Evolutionary conservation across 1,140 invertebrate genomes (phyloP), one percentile per base, ranked within the genome.

Genomic region (Scaptomyza montana): DNA sequence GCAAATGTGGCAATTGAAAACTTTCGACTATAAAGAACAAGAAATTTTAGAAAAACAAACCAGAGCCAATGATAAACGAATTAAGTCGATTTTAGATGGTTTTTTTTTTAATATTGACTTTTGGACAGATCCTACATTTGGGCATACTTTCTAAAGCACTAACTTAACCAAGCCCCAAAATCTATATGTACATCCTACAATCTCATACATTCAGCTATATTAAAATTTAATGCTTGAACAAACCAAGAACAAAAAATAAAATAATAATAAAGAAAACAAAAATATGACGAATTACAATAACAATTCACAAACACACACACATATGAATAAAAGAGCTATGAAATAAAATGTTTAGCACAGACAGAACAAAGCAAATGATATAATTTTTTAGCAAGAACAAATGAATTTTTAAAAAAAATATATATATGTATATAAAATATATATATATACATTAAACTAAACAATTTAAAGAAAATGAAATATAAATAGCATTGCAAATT

Each of bases 271-370:
- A 56, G 3, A 3, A 6, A 30, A 36, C 30, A 53, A 21, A 30
- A 63, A 80, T n/a, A 43, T 80, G 78, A 75, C 72, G 72, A 72
- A 72, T 67, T 75, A 76, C 77, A 80, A 80, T 76, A 80, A 76
- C 39, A 70, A 75, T 61, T 19, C 10, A 51, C 51, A 51, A 43
- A 70, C 53, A 47, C 36, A 51, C 28, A 45, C n/a, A 57, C 50
- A 49, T 64, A 50, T 70, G 51, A 41, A 70, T 47, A 49, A 55
- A 54, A 47, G 57, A 69, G 51, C 67, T 69, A 70, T 70, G n/a
- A 45, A 47, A 43, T 43, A 36, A 39, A 62, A 49, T 25, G 68
- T 33, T 65, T 64, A 57, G 61, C 67, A 57, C 30, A 64, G 41
- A 70, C 59, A 70, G 67, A 71, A 25, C 43, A 70, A 62, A 69